Conservation (phyloP, 2,888 invertebrate species). For the Apantesis nais region DNA sequence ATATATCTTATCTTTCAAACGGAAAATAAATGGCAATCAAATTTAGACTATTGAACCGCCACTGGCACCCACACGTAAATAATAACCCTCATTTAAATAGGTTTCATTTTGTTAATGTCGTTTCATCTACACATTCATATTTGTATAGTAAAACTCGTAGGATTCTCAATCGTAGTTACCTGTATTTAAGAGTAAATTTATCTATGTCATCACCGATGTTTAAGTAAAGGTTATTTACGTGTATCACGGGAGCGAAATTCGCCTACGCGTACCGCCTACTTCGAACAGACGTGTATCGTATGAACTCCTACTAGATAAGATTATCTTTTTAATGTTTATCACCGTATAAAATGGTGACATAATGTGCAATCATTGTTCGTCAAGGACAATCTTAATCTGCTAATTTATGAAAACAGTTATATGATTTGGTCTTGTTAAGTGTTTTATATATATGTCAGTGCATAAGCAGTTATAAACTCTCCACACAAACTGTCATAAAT, state of each 20-base stretch:
- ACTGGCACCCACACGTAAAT: background rate
- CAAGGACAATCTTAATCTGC: background rate
- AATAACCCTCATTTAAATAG: background rate
- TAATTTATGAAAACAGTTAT: background rate
- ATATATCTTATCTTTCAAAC: no score
- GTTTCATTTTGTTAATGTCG: background rate
- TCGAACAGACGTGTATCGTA: background rate
- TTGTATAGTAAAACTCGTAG: background rate
- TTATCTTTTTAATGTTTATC: slow-evolving; percentile 5
- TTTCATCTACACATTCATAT: background rate
- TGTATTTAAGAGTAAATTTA: background rate
- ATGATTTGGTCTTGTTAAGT: no score
- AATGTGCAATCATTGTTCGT: background rate
- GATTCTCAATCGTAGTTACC: background rate
- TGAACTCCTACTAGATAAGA: slow-evolving; percentile 13
- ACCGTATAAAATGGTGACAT: background rate
- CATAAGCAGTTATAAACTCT: no score
- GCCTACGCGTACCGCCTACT: slow-evolving; percentile 17
- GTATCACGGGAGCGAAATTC: slow-evolving; percentile 6
- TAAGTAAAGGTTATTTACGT: slow-evolving; percentile 2
- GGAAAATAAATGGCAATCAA: no score
- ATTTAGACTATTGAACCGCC: no score
- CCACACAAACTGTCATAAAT: no score
- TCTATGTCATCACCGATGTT: background rate
- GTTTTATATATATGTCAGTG: no score